Percentiles rank a stretch among this genome's conserved stretches.
Evolutionary conservation across 2,113 vertebrate species (phyloP).

Genomic region (Telmatochromis sp.): DNA sequence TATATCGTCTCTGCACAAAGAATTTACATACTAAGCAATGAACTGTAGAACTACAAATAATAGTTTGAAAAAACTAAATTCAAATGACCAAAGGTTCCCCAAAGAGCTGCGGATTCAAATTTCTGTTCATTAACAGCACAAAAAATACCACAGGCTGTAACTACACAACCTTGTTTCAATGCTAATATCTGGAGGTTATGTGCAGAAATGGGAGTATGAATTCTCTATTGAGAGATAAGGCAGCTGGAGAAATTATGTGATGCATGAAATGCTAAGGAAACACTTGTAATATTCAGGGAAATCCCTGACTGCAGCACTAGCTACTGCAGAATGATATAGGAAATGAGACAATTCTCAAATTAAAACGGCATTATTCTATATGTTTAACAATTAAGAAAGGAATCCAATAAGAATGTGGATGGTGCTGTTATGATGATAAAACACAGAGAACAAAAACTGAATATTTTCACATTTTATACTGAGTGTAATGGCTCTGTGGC

Average conservation of each 20-base stretch:
- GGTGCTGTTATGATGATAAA: background rate
- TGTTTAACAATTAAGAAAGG: background rate
- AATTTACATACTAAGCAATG: background rate
- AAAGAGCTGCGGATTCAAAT: conserved; percentile 3
- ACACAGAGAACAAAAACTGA: background rate
- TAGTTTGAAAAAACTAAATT: conserved; percentile 37
- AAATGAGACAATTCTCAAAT: background rate
- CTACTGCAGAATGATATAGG: background rate
- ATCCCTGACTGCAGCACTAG: background rate
- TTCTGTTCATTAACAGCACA: background rate
- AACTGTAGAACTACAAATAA: conserved; percentile 28
- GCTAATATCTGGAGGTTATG: conserved; percentile 51
- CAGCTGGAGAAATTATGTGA: conserved; percentile 39
- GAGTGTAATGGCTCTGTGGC: background rate
- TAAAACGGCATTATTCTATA: background rate
- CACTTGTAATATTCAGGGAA: conserved; percentile 2
- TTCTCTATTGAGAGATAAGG: conserved; percentile 40
- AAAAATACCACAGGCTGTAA: background rate
- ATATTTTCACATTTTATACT: background rate
- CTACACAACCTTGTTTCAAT: conserved; percentile 19
- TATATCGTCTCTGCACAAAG: background rate
- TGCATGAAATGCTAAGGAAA: conserved; percentile 18
- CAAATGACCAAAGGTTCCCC: conserved; percentile 29
- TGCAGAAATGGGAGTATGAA: conserved; percentile 31
- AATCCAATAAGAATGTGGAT: background rate